A percentile compares a stretch with the other conserved stretches of the same genome.
phyloP scores from a whole-genome alignment of 2,888 invertebrate genomes.

The Ashinkailepas kermadecensis region DNA sequence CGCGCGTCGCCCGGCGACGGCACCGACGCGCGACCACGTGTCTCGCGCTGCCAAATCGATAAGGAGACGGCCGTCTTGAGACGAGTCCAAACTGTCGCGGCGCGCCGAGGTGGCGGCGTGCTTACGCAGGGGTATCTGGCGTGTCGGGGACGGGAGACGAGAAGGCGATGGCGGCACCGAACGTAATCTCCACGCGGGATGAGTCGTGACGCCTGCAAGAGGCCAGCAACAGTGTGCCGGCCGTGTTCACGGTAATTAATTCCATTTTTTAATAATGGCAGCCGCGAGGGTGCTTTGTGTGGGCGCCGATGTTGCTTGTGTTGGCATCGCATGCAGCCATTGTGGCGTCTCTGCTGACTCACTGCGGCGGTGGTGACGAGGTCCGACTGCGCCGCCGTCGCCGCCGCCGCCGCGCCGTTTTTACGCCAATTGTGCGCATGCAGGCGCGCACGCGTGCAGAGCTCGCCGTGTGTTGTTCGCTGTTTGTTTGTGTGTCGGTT shows the following conservation, averaged over 20 bases:
- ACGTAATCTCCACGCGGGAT: too few relatives aligned
- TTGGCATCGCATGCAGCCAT: neutral
- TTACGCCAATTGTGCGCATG: too few relatives aligned
- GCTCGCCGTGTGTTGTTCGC: neutral
- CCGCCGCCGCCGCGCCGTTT: neutral
- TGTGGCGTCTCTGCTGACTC: neutral
- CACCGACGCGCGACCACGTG: neutral
- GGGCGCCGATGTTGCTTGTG: neutral
- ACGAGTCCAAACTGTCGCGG: too few relatives aligned
- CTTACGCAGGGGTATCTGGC: too few relatives aligned
- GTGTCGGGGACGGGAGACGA: too few relatives aligned
- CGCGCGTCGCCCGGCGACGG: neutral
- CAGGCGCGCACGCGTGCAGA: neutral
- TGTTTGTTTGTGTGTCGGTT: neutral
- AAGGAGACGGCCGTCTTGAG: neutral
- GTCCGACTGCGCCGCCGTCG: neutral
- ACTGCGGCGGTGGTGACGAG: neutral
- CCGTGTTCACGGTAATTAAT: slow-evolving; percentile 5
- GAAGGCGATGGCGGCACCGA: too few relatives aligned
- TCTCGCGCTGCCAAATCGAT: slow-evolving; percentile 3
- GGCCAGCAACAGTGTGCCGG: neutral
- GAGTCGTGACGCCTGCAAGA: neutral
- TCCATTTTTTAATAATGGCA: neutral
- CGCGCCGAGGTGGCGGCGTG: too few relatives aligned
- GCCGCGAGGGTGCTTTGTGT: neutral